Conservation (phyloP, 1,140 invertebrate genomes). For the Achroia grisella region DNA sequence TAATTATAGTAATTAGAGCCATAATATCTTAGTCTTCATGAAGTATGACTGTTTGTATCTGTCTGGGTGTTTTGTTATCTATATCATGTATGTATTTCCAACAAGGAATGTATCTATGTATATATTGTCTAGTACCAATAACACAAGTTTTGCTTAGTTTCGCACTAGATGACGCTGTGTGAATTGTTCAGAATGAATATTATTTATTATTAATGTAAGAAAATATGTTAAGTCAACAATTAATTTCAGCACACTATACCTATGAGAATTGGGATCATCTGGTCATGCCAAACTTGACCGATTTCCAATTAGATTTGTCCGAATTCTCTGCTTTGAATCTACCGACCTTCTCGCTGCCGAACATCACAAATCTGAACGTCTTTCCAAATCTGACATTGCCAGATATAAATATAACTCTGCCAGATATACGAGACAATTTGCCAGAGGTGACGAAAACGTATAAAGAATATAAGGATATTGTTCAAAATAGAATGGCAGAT, state of each 20-base stretch:
- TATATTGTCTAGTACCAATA: too few relatives aligned
- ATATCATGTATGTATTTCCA: too few relatives aligned
- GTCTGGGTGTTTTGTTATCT: too few relatives aligned
- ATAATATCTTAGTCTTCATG: too few relatives aligned
- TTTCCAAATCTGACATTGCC: constrained; percentile 38
- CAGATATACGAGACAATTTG: constrained; percentile 38
- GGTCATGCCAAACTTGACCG: constrained; percentile 55
- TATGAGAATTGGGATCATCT: constrained; percentile 64
- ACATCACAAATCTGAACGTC: constrained; percentile 27
- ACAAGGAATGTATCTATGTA: too few relatives aligned
- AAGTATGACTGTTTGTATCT: too few relatives aligned
- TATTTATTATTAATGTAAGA: not conserved
- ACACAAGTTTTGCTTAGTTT: too few relatives aligned
- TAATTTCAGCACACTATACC: constrained; percentile 66
- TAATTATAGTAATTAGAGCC: too few relatives aligned
- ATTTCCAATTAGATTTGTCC: constrained; percentile 49
- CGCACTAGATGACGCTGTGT: too few relatives aligned
- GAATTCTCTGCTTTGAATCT: constrained; percentile 35
- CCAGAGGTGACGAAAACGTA: constrained; percentile 53
- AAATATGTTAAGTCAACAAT: constrained; percentile 18
- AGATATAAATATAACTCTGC: constrained; percentile 52
- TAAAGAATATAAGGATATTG: constrained; percentile 54
- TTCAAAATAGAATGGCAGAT: constrained; percentile 53
- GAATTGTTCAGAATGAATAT: too few relatives aligned
- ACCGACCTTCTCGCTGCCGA: constrained; percentile 38